phyloP scores from a whole-genome alignment of 2,888 invertebrate species.

The Pristionchus fissidentatus region DNA sequence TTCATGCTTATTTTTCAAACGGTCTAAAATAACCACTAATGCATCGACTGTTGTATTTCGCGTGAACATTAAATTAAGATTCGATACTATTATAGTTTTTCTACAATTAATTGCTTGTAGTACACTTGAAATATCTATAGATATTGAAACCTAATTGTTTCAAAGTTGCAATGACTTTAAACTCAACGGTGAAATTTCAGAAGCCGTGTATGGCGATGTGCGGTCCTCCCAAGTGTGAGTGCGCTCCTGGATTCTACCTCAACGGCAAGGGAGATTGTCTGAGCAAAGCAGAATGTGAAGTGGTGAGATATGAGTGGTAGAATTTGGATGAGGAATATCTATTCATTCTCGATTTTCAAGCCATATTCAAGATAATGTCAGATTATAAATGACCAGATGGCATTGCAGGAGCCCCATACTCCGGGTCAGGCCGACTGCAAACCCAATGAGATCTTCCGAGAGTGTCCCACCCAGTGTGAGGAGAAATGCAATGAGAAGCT shows the following conservation, averaged over 20 bases:
- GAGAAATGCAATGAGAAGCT: constrained; percentile 35
- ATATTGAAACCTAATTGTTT: no score
- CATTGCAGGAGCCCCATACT: not conserved
- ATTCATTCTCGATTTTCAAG: no score
- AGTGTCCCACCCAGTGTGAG: not conserved
- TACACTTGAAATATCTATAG: no score
- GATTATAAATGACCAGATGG: no score
- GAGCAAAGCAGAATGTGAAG: constrained; percentile 7
- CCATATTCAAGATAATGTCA: no score
- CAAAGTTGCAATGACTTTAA: no score
- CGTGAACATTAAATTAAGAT: no score
- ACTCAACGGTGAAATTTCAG: not conserved
- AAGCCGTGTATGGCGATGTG: constrained; percentile 20
- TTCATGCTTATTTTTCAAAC: no score
- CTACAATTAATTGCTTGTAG: no score
- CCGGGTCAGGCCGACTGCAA: constrained; percentile 11
- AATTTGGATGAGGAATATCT: not conserved
- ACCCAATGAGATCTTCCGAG: constrained; percentile 15
- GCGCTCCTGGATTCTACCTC: constrained; percentile 16
- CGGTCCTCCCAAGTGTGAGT: constrained; percentile 17
- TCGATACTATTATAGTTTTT: no score
- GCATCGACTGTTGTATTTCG: no score
- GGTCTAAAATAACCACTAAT: no score
- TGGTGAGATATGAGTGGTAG: not conserved
- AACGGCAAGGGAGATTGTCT: not conserved